Evolutionary conservation across 2,113 vertebrate species (phyloP).

Genomic region (Penelope pileata): DNA sequence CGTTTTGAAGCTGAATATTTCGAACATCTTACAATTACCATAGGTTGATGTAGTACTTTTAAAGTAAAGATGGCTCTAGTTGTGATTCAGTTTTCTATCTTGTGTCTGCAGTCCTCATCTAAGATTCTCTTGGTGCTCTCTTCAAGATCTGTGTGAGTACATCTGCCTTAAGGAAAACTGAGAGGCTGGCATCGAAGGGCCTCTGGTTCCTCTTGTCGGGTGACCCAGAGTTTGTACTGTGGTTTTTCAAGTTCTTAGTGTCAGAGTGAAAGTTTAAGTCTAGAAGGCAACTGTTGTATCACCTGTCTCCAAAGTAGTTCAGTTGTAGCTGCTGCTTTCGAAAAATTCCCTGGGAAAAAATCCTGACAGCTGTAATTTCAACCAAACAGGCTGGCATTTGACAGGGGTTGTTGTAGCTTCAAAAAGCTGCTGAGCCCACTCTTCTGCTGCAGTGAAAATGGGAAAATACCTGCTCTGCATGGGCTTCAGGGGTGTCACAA

Average conservation of each 20-base stretch:
- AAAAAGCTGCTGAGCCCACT: not conserved
- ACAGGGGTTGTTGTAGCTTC: not conserved
- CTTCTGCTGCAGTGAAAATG: not conserved
- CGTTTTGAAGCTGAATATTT: not conserved
- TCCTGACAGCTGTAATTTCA: not conserved
- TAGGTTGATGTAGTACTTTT: not conserved
- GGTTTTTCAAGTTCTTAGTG: not conserved
- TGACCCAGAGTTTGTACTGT: not conserved
- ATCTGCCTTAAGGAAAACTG: not conserved
- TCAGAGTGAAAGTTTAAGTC: not conserved
- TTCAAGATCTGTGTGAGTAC: not conserved
- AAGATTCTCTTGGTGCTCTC: not conserved
- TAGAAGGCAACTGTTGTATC: not conserved
- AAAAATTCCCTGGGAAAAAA: not conserved
- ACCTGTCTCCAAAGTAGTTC: not conserved
- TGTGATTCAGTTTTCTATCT: not conserved
- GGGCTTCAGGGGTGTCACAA: not conserved
- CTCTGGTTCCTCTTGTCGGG: not conserved
- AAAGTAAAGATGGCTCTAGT: not conserved
- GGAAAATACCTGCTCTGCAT: not conserved
- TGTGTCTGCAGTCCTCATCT: not conserved
- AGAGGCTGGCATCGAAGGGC: not conserved
- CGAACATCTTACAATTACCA: not conserved
- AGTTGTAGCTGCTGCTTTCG: not conserved
- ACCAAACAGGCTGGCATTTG: not conserved